Conservation (phyloP, 2,113 vertebrate genomes). For the Smithornis capensis region DNA sequence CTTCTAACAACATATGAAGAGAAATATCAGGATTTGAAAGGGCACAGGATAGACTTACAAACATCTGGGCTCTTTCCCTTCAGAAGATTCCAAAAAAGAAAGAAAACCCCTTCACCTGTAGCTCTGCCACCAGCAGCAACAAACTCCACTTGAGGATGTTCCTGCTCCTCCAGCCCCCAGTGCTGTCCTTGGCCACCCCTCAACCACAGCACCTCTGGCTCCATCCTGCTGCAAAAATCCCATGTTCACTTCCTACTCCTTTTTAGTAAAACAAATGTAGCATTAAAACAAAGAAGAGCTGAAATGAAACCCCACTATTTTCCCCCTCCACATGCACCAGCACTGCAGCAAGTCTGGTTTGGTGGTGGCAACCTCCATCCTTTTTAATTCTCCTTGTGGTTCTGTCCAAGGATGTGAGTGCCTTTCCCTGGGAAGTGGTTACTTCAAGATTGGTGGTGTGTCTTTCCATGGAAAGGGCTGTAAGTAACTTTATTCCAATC, state of each 20-base stretch:
- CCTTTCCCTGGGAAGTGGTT: not conserved
- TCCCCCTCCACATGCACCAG: not conserved
- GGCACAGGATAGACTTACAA: not conserved
- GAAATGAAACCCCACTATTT: not conserved
- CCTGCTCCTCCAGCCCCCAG: not conserved
- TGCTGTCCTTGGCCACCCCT: not conserved
- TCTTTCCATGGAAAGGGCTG: not conserved
- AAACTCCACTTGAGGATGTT: not conserved
- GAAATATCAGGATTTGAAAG: not conserved
- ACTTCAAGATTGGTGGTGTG: not conserved
- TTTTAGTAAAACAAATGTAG: not conserved
- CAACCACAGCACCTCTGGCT: not conserved
- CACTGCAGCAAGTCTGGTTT: not conserved
- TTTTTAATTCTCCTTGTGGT: not conserved
- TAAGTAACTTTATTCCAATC: not conserved
- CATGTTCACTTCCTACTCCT: not conserved
- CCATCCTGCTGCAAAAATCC: not conserved
- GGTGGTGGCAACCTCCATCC: not conserved
- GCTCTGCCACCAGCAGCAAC: not conserved
- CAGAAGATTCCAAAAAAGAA: not conserved
- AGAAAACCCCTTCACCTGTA: not conserved
- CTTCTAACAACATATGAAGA: not conserved
- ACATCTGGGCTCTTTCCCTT: not conserved
- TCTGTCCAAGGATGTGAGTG: not conserved
- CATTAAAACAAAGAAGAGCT: not conserved